These are phyloP conservation scores for Paracyclopina nana DNA, from an alignment of 1,140 invertebrate species.

Conservation along the genomic window DNA sequence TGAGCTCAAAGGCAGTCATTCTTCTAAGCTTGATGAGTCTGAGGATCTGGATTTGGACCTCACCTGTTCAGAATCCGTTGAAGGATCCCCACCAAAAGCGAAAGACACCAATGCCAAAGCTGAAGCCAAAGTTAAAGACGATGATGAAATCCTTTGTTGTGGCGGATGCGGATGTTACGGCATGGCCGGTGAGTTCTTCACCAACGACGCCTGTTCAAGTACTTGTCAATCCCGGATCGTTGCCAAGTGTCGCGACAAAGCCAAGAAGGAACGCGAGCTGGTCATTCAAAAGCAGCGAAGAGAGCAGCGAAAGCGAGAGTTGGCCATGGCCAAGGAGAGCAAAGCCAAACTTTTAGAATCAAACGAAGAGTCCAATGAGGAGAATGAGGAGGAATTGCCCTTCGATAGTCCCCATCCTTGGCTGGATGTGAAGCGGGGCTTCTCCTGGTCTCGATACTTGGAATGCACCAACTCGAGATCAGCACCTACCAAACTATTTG, in stretches of 20 bases:
- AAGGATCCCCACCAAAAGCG: no score
- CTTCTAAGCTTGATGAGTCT: no score
- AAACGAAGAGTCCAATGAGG: background rate
- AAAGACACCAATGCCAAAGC: no score
- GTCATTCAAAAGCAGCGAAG: background rate
- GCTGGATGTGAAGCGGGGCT: background rate
- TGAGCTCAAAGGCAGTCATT: no score
- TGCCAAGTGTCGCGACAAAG: background rate
- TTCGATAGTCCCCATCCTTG: background rate
- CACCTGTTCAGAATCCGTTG: no score
- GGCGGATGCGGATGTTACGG: slow-evolving; percentile 10
- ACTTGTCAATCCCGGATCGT: background rate
- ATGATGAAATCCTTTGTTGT: slow-evolving; percentile 10
- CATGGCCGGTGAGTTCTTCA: slow-evolving; percentile 9
- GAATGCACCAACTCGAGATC: background rate
- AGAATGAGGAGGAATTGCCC: background rate
- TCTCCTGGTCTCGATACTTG: background rate
- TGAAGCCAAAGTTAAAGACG: no score
- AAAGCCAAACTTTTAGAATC: background rate
- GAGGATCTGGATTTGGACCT: no score
- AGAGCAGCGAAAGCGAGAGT: background rate
- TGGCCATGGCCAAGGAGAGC: background rate
- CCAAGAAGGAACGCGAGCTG: background rate
- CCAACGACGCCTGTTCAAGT: background rate
- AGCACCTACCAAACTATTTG: background rate